Evolutionary conservation across 2,113 vertebrate genomes (phyloP), one percentile per base, ranked within the genome.

Genomic region (Monarcha castaneiventris): DNA sequence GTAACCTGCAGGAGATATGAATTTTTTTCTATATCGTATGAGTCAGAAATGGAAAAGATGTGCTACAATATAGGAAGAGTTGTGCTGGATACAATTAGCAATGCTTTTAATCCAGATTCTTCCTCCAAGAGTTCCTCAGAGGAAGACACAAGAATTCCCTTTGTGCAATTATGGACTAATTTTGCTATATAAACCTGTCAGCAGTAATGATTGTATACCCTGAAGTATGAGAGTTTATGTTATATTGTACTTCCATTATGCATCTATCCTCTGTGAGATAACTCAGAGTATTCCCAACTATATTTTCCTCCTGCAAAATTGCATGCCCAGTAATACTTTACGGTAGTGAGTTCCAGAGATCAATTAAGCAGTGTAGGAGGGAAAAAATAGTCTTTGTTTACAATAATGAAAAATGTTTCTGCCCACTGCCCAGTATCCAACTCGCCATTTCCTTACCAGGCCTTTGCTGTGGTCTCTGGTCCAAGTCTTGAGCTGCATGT

Each of bases 171-270:
- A 58, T 32, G 43, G 54, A 69, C 55, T 88, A 86, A 90, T 85
- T 94, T 80, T 93, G 46, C 72, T 17, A 26, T 74, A 85, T 79
- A 80, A 96, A 76, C 63, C 55, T 93, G 37, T 71, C 93, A 93
- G 59, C 46, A 71, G 82, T 85, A 89, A 90, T 76, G 78, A 89
- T 22, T 83, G 23, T 66, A 80, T 73, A 73, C 63, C 55, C 67
- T 67, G 23, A 80, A 85, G 75, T 48, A 35, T 41, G 85, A 72
- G 66, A 62, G 41, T 79, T 95, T 90, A 76, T 68, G 77, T 85
- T 92, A 66, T 30, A 58, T 33, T 80, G 11, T 66, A 52, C 71
- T 95, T 90, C 51, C 55, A 77, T 93, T 85, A 85, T 1, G 2
- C 32, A 85, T 81, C 51, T 44, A 44, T 77, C 21, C 67, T 93